Evolutionary conservation across 1,140 invertebrate genomes (phyloP).

Genomic region (Drosophila lacertosa): DNA sequence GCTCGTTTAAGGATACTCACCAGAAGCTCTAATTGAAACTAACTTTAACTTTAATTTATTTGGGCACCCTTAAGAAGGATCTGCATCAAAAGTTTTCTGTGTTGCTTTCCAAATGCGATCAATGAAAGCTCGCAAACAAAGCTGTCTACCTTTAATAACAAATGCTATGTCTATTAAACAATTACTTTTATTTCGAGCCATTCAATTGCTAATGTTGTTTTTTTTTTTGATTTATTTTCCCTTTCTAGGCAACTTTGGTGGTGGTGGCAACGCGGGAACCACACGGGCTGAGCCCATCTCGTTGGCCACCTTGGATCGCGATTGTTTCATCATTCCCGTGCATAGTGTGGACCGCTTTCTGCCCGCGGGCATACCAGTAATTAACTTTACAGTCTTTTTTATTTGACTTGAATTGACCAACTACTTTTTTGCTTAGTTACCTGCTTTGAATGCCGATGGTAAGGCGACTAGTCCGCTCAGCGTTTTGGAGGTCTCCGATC

Average conservation of each 20-base stretch:
- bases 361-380: conserved; percentile 93
- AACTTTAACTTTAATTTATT: conserved; percentile 14
- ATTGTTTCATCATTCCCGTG: conserved; percentile 95
- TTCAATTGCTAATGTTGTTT: neutral
- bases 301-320: conserved; percentile 90
- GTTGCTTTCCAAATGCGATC: conserved; percentile 8
- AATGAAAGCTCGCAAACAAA: conserved; percentile 23
- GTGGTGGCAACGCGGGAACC: conserved; percentile 55
- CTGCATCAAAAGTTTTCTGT: conserved; percentile 24
- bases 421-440: conserved; percentile 77
- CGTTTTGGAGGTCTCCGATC: conserved; percentile 93
- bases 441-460: conserved; percentile 85
- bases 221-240: too few species aligned
- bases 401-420: too few species aligned
- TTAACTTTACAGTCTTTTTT: too few species aligned
- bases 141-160: conserved; percentile 5
- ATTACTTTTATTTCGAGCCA: neutral
- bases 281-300: conserved; percentile 88
- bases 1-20: conserved; percentile 22
- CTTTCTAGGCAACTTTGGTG: conserved; percentile 77
- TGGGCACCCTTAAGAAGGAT: conserved; percentile 16
- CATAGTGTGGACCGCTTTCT: conserved; percentile 93
- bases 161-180: conserved; percentile 11
- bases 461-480: conserved; percentile 88
- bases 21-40: conserved; percentile 16